Conservation (phyloP, 2,888 invertebrate species). For the Caprella mutica region DNA sequence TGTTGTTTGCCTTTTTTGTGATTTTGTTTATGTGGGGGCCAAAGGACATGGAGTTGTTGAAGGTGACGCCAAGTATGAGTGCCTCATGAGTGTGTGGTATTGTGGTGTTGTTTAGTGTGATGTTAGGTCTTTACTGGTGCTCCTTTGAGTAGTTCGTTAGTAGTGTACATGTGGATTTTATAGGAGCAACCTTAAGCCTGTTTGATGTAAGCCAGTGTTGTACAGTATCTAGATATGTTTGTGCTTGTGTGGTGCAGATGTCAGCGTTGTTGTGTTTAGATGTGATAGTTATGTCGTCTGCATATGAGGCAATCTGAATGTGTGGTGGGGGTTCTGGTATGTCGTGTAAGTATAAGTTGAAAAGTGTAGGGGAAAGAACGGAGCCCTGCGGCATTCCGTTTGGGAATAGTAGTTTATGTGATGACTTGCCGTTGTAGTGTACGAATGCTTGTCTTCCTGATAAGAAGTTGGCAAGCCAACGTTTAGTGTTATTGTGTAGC, state of each 20-base stretch:
- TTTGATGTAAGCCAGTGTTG: constrained; percentile 4
- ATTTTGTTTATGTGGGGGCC: no score
- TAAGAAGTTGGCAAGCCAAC: constrained; percentile 33
- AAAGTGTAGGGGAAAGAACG: constrained; percentile 35
- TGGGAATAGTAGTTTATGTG: constrained; percentile 16
- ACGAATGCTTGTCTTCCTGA: constrained; percentile 35
- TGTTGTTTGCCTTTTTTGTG: no score
- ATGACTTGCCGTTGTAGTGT: constrained; percentile 25
- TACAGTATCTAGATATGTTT: background rate
- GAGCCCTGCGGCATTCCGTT: constrained; percentile 38
- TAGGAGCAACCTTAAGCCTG: background rate
- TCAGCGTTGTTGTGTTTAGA: background rate
- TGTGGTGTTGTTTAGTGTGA: constrained; percentile 8
- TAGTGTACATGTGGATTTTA: constrained; percentile 3
- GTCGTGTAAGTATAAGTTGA: constrained; percentile 34
- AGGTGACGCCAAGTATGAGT: background rate
- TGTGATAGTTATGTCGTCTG: constrained; percentile 29
- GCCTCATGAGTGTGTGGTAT: constrained; percentile 2
- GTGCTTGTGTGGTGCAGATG: background rate
- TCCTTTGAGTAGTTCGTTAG: constrained; percentile 1
- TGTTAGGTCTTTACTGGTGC: constrained; percentile 1
- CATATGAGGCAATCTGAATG: constrained; percentile 29
- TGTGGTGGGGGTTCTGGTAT: no score
- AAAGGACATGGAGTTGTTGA: no score
- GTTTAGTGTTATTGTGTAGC: constrained; percentile 34